Evolutionary conservation across 2,113 vertebrate species (phyloP).

Genomic region (Scomber colias): DNA sequence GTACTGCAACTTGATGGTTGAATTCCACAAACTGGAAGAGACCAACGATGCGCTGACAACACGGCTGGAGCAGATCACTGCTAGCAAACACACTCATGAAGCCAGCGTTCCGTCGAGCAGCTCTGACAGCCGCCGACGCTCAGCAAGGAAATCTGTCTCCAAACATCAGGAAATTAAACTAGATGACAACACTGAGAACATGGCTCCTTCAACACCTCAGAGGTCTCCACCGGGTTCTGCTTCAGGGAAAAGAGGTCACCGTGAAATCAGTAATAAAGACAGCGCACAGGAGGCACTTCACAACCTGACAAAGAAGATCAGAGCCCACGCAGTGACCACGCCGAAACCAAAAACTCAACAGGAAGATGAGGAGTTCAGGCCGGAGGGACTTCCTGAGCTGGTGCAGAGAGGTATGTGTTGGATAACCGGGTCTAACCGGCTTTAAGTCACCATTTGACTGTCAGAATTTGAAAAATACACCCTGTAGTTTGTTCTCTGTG

Average conservation of each 20-base stretch:
- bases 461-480: too few relatives aligned
- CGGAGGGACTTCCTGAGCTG: constrained; percentile 89
- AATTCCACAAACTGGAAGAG: constrained; percentile 90
- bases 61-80: constrained; percentile 82
- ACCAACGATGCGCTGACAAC: constrained; percentile 87
- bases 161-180: constrained; percentile 44
- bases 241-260: constrained; percentile 82
- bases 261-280: constrained; percentile 62
- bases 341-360: constrained; percentile 54
- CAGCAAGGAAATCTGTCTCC: constrained; percentile 57
- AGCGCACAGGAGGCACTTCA: constrained; percentile 81
- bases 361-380: constrained; percentile 74
- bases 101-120: background rate
- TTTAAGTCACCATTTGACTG: too few relatives aligned
- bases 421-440: too few relatives aligned
- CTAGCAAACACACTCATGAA: constrained; percentile 41
- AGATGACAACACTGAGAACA: constrained; percentile 59
- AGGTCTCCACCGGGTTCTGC: constrained; percentile 56
- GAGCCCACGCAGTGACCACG: constrained; percentile 41
- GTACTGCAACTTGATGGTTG: constrained; percentile 89
- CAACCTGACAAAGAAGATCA: constrained; percentile 81
- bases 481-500: background rate
- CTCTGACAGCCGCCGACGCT: constrained; percentile 34
- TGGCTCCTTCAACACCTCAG: constrained; percentile 26
- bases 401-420: constrained; percentile 87